Evolutionary conservation across 1,140 invertebrate species (phyloP).

Genomic region (Papilio machaon): DNA sequence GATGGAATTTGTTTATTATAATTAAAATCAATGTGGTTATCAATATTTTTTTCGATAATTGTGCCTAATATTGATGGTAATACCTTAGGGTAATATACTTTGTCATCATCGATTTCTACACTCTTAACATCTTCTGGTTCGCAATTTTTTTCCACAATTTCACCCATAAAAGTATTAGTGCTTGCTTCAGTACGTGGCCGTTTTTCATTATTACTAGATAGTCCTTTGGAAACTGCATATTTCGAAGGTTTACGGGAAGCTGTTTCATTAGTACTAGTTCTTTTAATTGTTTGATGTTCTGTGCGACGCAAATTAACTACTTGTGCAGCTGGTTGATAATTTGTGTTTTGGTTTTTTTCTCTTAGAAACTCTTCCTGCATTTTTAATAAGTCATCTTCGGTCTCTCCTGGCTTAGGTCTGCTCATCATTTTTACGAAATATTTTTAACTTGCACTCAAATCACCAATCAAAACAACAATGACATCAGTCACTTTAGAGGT

Average conservation of each 20-base stretch:
- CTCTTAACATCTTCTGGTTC: conserved; percentile 52
- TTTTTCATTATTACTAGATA: conserved; percentile 59
- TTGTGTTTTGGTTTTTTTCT: conserved; percentile 77
- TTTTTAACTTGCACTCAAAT: background rate
- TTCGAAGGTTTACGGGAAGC: conserved; percentile 67
- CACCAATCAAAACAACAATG: background rate
- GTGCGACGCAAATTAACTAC: conserved; percentile 81
- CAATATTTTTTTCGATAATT: conserved; percentile 83
- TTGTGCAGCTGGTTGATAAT: conserved; percentile 83
- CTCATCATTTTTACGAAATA: conserved; percentile 78
- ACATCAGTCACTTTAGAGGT: too few species aligned
- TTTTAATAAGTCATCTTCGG: conserved; percentile 86
- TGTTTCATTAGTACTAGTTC: conserved; percentile 44
- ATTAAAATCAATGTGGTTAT: conserved; percentile 53
- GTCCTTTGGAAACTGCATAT: conserved; percentile 72
- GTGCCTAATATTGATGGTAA: conserved; percentile 82
- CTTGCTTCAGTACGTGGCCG: conserved; percentile 47
- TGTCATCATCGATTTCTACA: conserved; percentile 66
- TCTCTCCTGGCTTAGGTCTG: conserved; percentile 85
- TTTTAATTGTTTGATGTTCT: conserved; percentile 56
- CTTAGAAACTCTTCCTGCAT: conserved; percentile 87
- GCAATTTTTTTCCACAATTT: conserved; percentile 66
- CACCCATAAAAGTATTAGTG: conserved; percentile 53
- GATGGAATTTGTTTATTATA: conserved; percentile 52
- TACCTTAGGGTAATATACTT: conserved; percentile 78